A percentile compares a stretch with the other conserved stretches of the same genome.
These are phyloP conservation scores for Danionella dracula DNA, from an alignment of 2,797 vertebrate genomes.

Conservation along the genomic window DNA sequence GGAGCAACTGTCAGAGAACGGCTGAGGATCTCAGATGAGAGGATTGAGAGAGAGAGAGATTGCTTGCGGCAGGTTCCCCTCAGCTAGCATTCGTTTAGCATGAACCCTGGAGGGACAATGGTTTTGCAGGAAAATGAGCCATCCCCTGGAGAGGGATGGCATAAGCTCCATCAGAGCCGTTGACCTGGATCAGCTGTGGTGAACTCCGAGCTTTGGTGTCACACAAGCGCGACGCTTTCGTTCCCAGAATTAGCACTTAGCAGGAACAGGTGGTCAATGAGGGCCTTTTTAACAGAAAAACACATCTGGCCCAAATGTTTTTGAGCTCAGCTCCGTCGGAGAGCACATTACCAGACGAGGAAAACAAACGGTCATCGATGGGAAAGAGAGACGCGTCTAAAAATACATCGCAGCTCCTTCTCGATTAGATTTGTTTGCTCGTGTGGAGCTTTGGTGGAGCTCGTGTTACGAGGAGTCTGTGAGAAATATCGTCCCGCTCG, in stretches of 20 bases:
- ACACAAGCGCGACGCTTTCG: conserved; percentile 20
- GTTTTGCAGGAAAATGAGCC: conserved; percentile 16
- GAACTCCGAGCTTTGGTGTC: conserved; percentile 15
- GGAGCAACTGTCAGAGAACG: conserved; percentile 27
- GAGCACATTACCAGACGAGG: conserved; percentile 28
- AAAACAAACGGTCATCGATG: conserved; percentile 14
- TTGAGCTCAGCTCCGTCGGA: conserved; percentile 14
- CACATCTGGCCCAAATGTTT: conserved; percentile 29
- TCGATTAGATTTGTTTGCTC: conserved; percentile 22
- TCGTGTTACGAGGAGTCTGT: background rate
- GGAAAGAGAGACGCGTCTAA: conserved; percentile 15
- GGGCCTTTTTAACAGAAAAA: conserved; percentile 15
- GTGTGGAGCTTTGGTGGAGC: too few species aligned
- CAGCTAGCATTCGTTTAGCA: conserved; percentile 20
- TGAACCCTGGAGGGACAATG: conserved; percentile 10
- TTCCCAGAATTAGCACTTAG: conserved; percentile 35
- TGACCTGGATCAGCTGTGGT: conserved; percentile 22
- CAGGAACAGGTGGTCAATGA: conserved; percentile 26
- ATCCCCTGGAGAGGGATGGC: conserved; percentile 28
- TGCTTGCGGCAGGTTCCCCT: conserved; percentile 20
- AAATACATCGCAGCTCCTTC: conserved; percentile 3
- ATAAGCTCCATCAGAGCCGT: background rate
- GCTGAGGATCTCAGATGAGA: conserved; percentile 4
- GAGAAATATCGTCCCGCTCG: background rate
- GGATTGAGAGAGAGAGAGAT: conserved; percentile 16